phyloP scores from a whole-genome alignment of 2,888 invertebrate genomes.

The Aromia moschata region DNA sequence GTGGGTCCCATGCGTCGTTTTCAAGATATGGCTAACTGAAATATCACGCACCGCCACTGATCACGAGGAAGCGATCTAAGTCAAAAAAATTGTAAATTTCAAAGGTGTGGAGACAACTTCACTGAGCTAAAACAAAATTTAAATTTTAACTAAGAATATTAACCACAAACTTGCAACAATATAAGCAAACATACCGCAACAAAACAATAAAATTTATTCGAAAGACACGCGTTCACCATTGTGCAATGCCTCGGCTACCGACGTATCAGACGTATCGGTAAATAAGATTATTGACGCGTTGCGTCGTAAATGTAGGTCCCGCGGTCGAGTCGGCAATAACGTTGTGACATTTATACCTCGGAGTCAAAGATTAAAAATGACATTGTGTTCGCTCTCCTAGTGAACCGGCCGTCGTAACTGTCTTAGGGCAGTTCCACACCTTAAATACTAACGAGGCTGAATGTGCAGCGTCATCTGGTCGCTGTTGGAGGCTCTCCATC shows the following conservation, averaged over 20 bases:
- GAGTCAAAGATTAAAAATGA: conserved; percentile 6
- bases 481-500: conserved; percentile 40
- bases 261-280: background rate
- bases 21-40: too few species aligned
- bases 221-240: too few species aligned
- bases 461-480: conserved; percentile 49
- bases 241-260: background rate
- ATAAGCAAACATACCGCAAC: too few species aligned
- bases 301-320: background rate
- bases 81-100: too few species aligned
- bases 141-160: too few species aligned
- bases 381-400: conserved; percentile 7
- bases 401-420: conserved; percentile 20
- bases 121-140: too few species aligned
- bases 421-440: conserved; percentile 51
- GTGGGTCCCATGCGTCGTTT: too few species aligned
- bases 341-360: conserved; percentile 7
- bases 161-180: too few species aligned
- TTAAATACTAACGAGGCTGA: conserved; percentile 52
- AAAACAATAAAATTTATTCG: too few species aligned
- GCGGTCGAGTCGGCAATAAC: conserved; percentile 1
- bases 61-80: too few species aligned
- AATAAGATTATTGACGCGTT: conserved; percentile 4
- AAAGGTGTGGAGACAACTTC: too few species aligned
- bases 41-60: too few species aligned